These are phyloP conservation scores for Athrips mouffetella DNA, from an alignment of 2,888 invertebrate species.

Conservation along the genomic window DNA sequence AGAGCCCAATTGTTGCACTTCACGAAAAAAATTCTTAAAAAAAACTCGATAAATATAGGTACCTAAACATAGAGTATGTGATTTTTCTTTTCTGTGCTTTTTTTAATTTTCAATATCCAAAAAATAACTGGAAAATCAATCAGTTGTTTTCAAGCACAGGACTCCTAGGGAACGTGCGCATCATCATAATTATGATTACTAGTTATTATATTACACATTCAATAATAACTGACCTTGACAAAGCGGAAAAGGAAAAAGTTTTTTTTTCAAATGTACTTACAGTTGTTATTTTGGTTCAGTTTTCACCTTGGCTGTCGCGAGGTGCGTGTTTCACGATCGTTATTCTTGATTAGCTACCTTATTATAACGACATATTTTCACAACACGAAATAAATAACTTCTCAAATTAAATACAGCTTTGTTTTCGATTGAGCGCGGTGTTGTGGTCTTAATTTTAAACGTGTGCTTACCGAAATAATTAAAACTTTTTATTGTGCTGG, in stretches of 20 bases:
- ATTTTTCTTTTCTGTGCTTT: too few species aligned
- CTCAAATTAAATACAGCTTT: conserved; percentile 25
- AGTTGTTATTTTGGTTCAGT: conserved; percentile 14
- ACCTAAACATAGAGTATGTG: too few species aligned
- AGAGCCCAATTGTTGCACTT: too few species aligned
- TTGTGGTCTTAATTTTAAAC: not conserved
- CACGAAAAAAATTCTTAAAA: too few species aligned
- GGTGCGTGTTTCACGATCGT: conserved; percentile 39
- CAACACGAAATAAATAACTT: conserved; percentile 33
- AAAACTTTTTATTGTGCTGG: too few species aligned
- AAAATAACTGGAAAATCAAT: too few species aligned
- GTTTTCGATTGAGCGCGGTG: not conserved
- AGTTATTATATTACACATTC: not conserved
- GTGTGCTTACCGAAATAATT: not conserved
- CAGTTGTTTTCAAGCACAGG: too few species aligned
- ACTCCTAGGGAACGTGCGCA: too few species aligned
- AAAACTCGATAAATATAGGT: too few species aligned
- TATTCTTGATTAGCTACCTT: conserved; percentile 37
- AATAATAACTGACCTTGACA: not conserved
- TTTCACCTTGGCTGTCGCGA: conserved; percentile 34
- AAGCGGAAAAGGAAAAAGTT: not conserved
- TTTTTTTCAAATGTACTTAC: not conserved
- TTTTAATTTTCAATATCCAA: too few species aligned
- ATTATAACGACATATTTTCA: conserved; percentile 39
- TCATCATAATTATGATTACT: not conserved